Evolutionary conservation across 1,140 invertebrate genomes (phyloP).

Genomic region (Drosophila baimaii): DNA sequence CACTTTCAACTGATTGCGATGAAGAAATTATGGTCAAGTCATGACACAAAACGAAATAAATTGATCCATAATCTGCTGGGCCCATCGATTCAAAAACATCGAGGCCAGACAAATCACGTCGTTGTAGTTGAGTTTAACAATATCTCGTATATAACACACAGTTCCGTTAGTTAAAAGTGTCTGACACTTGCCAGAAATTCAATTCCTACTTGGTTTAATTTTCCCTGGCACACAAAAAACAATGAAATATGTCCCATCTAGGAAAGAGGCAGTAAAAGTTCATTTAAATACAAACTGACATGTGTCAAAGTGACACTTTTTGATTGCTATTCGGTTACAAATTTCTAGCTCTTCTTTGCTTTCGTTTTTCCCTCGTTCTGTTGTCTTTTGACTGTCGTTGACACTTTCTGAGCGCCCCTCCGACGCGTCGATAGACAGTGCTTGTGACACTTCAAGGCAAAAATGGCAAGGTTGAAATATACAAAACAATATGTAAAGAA

Average conservation of each 20-base stretch:
- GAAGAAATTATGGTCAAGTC: constrained; percentile 36
- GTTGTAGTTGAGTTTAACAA: neutral
- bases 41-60: constrained; percentile 6
- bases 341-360: constrained; percentile 53
- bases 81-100: constrained; percentile 16
- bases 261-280: constrained; percentile 59
- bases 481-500: constrained; percentile 27
- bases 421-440: constrained; percentile 24
- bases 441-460: constrained; percentile 70
- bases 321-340: constrained; percentile 62
- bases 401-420: constrained; percentile 49
- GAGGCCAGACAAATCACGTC: neutral
- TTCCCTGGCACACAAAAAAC: constrained; percentile 21
- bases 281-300: constrained; percentile 74
- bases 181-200: constrained; percentile 7
- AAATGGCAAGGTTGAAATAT: constrained; percentile 56
- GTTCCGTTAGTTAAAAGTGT: neutral
- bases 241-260: constrained; percentile 57
- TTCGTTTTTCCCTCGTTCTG: constrained; percentile 13
- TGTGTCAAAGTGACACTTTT: constrained; percentile 75
- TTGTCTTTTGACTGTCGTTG: constrained; percentile 51
- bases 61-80: constrained; percentile 24
- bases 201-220: constrained; percentile 32
- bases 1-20: constrained; percentile 63
- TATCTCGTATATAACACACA: neutral